A percentile compares a stretch with the other conserved stretches of the same genome.
phyloP scores from a whole-genome alignment of 2,888 invertebrate species.

The Strigamia crassipes region DNA sequence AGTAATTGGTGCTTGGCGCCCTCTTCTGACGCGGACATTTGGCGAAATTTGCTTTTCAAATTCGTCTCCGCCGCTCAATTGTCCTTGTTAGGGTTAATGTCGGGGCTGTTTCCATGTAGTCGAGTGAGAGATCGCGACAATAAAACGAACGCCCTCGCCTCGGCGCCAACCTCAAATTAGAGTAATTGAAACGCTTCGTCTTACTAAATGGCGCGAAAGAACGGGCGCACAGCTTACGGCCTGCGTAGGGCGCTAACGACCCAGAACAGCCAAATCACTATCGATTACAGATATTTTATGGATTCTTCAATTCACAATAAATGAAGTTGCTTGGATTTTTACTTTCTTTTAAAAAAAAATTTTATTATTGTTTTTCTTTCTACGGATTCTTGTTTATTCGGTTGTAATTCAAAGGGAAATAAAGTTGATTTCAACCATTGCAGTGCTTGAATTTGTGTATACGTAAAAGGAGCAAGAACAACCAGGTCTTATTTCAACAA shows the following conservation, averaged over 20 bases:
- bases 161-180: slow-evolving; percentile 27
- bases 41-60: slow-evolving; percentile 39
- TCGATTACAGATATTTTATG: slow-evolving; percentile 10
- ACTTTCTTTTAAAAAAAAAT: neutral
- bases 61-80: slow-evolving; percentile 23
- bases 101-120: slow-evolving; percentile 4
- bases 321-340: neutral
- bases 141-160: slow-evolving; percentile 16
- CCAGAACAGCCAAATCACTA: slow-evolving; percentile 3
- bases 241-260: slow-evolving; percentile 1
- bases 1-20: neutral
- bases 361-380: neutral
- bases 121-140: slow-evolving; percentile 1
- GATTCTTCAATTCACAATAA: neutral
- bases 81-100: slow-evolving; percentile 24
- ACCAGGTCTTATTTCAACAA: too few relatives aligned
- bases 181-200: slow-evolving; percentile 37
- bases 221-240: neutral
- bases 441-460: too few relatives aligned
- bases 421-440: too few relatives aligned
- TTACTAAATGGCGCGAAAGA: slow-evolving; percentile 17
- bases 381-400: too few relatives aligned
- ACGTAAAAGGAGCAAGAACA: too few relatives aligned
- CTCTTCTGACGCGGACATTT: neutral
- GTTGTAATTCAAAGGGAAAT: too few relatives aligned